A percentile compares a stretch with the other conserved stretches of the same genome.
Evolutionary conservation across 2,113 vertebrate species (phyloP).

Genomic region (Procavia capensis): DNA sequence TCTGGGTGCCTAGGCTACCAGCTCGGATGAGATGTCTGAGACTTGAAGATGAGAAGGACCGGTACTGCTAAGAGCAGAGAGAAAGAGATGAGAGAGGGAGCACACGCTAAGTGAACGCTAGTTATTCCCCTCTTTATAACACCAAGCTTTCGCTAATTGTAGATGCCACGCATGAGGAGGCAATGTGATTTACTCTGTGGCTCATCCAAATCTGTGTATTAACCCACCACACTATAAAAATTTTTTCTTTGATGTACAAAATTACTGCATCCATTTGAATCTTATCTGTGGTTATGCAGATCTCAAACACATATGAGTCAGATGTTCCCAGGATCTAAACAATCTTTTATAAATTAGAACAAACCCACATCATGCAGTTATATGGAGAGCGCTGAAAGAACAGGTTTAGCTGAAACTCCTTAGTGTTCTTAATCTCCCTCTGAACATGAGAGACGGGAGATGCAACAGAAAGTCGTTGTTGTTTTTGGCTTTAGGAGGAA

Average conservation of each 20-base stretch:
- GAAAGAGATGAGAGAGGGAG: background rate
- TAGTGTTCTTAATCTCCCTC: background rate
- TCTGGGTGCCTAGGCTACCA: background rate
- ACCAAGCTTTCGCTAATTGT: constrained; percentile 39
- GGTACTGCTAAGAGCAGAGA: too few relatives aligned
- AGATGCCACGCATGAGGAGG: background rate
- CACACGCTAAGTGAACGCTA: background rate
- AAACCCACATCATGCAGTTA: background rate
- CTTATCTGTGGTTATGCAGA: constrained; percentile 49
- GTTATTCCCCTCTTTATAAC: background rate
- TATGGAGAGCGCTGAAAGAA: background rate
- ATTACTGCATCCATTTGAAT: constrained; percentile 20
- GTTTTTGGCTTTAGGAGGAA: background rate
- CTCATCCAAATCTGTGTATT: background rate
- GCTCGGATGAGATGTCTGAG: background rate
- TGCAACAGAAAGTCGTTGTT: background rate
- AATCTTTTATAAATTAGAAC: constrained; percentile 33
- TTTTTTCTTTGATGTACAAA: constrained; percentile 59
- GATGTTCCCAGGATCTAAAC: constrained; percentile 56
- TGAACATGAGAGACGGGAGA: background rate
- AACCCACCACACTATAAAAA: background rate
- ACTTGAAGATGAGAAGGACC: background rate
- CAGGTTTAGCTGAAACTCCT: background rate
- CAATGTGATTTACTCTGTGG: background rate
- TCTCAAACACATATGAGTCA: constrained; percentile 56